Conservation (phyloP, 2,113 vertebrate genomes). For the Phylloscopus trochilus region DNA sequence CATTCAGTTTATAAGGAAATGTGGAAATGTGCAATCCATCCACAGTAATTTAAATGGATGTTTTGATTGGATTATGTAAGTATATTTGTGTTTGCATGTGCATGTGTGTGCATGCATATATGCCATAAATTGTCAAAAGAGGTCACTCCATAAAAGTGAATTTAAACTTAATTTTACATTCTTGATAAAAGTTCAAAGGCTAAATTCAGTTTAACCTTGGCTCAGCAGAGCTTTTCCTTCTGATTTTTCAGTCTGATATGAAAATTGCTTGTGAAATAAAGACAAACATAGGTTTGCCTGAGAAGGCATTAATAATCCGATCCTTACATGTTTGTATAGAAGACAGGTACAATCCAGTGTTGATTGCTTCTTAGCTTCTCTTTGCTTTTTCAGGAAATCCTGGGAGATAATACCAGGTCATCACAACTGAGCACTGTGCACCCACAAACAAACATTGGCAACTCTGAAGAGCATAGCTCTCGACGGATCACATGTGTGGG, state of each 20-base stretch:
- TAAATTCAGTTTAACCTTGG: conserved; percentile 64
- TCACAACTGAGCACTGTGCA: not conserved
- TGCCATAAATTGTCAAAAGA: conserved; percentile 34
- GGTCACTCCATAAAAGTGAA: conserved; percentile 43
- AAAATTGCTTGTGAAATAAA: conserved; percentile 76
- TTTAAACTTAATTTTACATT: conserved; percentile 58
- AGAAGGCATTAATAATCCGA: conserved; percentile 75
- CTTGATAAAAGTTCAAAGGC: conserved; percentile 58
- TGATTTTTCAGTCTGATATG: conserved; percentile 52
- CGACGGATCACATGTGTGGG: not conserved
- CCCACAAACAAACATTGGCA: not conserved
- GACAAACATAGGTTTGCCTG: conserved; percentile 65
- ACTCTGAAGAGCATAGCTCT: not conserved
- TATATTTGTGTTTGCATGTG: conserved; percentile 21
- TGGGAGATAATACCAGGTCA: conserved; percentile 17
- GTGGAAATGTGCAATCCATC: conserved; percentile 4
- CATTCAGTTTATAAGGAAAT: conserved; percentile 1
- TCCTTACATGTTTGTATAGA: conserved; percentile 73
- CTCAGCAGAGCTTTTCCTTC: conserved; percentile 17
- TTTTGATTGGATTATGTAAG: conserved; percentile 44
- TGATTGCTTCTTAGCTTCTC: conserved; percentile 68
- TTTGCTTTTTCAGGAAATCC: conserved; percentile 70
- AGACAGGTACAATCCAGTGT: conserved; percentile 64
- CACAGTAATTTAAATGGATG: conserved; percentile 24
- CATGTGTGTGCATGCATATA: not conserved